Evolutionary conservation across 37 sponge, comb jelly and placozoan genomes (phyloP).

Genomic region (Aplysina aerophoba): DNA sequence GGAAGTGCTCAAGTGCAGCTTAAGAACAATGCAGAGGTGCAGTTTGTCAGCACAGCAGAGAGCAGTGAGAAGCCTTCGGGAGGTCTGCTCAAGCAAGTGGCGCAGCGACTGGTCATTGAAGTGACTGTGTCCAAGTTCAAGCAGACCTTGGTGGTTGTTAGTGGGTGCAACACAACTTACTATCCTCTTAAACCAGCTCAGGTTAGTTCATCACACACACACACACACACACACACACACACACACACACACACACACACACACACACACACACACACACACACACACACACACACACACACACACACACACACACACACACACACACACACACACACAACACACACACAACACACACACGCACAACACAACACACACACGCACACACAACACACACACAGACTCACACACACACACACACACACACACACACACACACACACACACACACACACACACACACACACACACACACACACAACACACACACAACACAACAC

Average conservation of each 20-base stretch:
- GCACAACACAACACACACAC: too few species aligned
- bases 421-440: neutral
- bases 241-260: too few species aligned
- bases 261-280: too few species aligned
- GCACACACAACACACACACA: too few species aligned
- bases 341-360: neutral
- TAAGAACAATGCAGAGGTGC: neutral
- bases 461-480: conserved; percentile 33
- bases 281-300: conserved; percentile 10
- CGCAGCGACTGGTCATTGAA: neutral
- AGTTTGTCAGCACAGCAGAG: neutral
- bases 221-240: neutral
- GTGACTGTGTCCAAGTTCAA: conserved; percentile 29
- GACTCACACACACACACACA: neutral
- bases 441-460: conserved; percentile 4
- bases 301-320: neutral
- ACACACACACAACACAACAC: neutral
- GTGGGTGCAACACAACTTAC: conserved; percentile 35
- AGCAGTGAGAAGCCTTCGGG: neutral
- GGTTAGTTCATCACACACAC: neutral
- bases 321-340: conserved; percentile 31
- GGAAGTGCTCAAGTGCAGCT: neutral
- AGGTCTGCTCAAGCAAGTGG: conserved; percentile 19
- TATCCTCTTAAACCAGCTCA: conserved; percentile 47
- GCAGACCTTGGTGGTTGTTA: conserved; percentile 22